Conservation (phyloP, 2,888 invertebrate genomes). For the Oasisia sp. region DNA sequence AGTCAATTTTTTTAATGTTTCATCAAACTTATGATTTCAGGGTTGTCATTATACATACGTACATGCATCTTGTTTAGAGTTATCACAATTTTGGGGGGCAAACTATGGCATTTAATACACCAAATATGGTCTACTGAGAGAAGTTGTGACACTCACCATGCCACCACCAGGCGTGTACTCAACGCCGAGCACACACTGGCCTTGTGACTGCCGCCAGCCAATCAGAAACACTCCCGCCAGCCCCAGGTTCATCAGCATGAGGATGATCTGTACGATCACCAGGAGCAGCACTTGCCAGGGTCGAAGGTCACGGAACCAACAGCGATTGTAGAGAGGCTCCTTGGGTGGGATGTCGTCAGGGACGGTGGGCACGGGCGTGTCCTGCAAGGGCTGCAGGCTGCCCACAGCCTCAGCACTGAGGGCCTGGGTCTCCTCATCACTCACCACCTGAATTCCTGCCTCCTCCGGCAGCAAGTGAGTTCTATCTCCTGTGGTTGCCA, state of each 20-base stretch:
- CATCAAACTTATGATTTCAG: too few relatives aligned
- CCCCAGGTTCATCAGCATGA: background rate
- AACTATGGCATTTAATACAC: too few relatives aligned
- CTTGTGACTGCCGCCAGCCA: background rate
- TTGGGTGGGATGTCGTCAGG: background rate
- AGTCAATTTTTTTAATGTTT: too few relatives aligned
- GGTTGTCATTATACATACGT: too few relatives aligned
- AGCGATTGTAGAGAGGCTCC: background rate
- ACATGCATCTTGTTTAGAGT: too few relatives aligned
- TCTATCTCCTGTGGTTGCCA: background rate
- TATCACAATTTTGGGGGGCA: too few relatives aligned
- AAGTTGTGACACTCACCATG: background rate
- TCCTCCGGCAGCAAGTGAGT: background rate
- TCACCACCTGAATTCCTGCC: background rate
- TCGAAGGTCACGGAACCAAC: conserved; percentile 10
- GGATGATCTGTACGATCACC: background rate
- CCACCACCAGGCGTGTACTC: background rate
- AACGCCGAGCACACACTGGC: background rate
- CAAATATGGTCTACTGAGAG: background rate
- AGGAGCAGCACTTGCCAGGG: conserved; percentile 7
- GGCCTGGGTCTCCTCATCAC: background rate
- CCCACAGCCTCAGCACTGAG: background rate
- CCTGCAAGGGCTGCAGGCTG: background rate
- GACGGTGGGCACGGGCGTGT: background rate
- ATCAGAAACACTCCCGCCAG: conserved; percentile 9